phyloP scores from a whole-genome alignment of 2,888 invertebrate genomes.

The Dromius quadrimaculatus region DNA sequence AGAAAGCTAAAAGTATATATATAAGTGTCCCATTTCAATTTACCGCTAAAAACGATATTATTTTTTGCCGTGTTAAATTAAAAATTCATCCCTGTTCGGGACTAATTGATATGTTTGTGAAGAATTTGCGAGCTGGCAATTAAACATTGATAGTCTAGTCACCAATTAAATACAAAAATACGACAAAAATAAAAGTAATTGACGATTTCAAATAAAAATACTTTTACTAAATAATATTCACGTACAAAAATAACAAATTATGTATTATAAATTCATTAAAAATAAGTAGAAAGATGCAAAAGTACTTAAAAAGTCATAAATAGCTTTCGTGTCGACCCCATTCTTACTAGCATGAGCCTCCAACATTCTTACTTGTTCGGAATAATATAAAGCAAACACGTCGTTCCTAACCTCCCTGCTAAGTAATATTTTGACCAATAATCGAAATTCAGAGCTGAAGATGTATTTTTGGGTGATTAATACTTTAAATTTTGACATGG shows the following conservation, averaged over 20 bases:
- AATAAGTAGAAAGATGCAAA: constrained; percentile 7
- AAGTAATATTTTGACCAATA: constrained; percentile 3
- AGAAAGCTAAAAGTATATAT: too few relatives aligned
- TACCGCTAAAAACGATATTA: too few relatives aligned
- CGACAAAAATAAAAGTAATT: too few relatives aligned
- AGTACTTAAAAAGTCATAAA: constrained; percentile 23
- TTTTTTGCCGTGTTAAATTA: too few relatives aligned
- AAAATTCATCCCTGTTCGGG: too few relatives aligned
- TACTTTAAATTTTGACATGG: constrained; percentile 21
- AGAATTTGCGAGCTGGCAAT: too few relatives aligned
- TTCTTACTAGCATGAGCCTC: neutral
- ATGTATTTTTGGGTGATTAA: constrained; percentile 29
- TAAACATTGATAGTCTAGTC: too few relatives aligned
- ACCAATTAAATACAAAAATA: too few relatives aligned
- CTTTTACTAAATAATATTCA: too few relatives aligned
- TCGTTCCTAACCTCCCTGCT: constrained; percentile 1
- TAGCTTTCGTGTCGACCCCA: constrained; percentile 21
- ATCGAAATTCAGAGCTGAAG: constrained; percentile 31
- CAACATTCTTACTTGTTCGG: neutral
- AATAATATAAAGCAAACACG: neutral
- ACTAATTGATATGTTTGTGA: too few relatives aligned
- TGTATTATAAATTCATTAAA: constrained; percentile 15
- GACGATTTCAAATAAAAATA: too few relatives aligned
- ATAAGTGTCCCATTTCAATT: too few relatives aligned
- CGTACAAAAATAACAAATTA: neutral